A percentile compares a stretch with the other conserved stretches of the same genome.
Evolutionary conservation across 2,113 vertebrate species (phyloP).

Genomic region (Psilopsiagon aymara): DNA sequence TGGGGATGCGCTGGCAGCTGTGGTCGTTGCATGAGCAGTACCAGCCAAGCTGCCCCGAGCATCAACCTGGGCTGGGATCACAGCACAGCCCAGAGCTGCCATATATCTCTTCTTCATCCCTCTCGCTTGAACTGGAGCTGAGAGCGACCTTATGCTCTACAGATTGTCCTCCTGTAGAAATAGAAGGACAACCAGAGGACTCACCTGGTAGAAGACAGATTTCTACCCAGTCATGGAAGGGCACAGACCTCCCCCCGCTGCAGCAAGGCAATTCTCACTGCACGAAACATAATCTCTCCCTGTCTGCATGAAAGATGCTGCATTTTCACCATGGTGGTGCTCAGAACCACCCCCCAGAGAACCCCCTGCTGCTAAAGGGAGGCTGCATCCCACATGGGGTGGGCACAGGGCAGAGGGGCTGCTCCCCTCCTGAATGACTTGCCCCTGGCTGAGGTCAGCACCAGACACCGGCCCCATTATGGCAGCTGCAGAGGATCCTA

Average conservation of each 20-base stretch:
- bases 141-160: background rate
- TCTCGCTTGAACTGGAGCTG: background rate
- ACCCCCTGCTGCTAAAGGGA: no score
- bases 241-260: no score
- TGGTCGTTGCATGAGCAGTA: fast-evolving
- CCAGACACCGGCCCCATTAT: fast-evolving
- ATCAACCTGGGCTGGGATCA: background rate
- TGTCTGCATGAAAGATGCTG: background rate
- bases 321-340: background rate
- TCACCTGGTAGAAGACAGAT: background rate
- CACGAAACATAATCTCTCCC: background rate
- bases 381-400: background rate
- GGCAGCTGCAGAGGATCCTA: fast-evolving
- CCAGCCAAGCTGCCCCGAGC: background rate
- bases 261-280: background rate
- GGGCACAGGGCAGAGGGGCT: background rate
- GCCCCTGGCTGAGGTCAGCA: background rate
- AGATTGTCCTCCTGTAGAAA: background rate
- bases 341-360: background rate
- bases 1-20: background rate
- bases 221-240: background rate
- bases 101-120: background rate
- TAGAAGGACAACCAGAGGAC: background rate
- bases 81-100: background rate
- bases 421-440: background rate